Conservation (phyloP, 2,888 invertebrate genomes). For the Microplitis manilae region DNA sequence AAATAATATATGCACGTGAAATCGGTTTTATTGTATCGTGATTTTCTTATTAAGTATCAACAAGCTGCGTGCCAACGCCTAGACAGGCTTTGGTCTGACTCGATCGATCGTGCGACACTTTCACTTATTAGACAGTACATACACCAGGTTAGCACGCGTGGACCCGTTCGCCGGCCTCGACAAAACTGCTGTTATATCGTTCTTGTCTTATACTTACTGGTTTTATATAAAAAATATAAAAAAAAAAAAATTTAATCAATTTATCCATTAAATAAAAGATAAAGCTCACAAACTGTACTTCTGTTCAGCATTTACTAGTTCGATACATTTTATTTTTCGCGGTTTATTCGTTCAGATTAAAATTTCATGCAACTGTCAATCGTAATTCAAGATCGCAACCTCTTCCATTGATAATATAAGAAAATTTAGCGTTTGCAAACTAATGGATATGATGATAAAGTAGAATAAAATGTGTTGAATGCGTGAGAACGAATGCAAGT, state of each 20-base stretch:
- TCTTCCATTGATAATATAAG: neutral
- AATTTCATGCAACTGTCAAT: neutral
- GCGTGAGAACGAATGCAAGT: neutral
- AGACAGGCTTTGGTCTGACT: slow-evolving; percentile 36
- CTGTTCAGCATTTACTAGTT: neutral
- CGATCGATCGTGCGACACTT: slow-evolving; percentile 53
- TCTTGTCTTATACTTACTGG: slow-evolving; percentile 3
- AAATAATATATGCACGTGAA: slow-evolving; percentile 35
- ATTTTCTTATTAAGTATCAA: slow-evolving; percentile 42
- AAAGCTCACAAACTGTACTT: neutral
- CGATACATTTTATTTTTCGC: neutral
- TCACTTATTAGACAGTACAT: slow-evolving; percentile 46
- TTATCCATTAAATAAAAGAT: neutral
- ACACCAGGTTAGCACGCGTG: slow-evolving; percentile 20
- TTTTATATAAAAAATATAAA: neutral
- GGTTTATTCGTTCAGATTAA: neutral
- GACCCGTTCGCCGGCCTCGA: slow-evolving; percentile 21
- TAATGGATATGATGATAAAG: neutral
- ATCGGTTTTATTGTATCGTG: slow-evolving; percentile 20
- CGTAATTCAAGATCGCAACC: slow-evolving; percentile 3
- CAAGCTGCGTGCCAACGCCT: slow-evolving; percentile 37
- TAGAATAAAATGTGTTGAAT: neutral
- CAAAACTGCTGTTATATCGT: slow-evolving; percentile 17
- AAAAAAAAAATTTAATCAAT: neutral
- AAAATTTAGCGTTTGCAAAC: neutral